Conservation (phyloP, 1,140 invertebrate genomes). For the Venturia canescens region DNA sequence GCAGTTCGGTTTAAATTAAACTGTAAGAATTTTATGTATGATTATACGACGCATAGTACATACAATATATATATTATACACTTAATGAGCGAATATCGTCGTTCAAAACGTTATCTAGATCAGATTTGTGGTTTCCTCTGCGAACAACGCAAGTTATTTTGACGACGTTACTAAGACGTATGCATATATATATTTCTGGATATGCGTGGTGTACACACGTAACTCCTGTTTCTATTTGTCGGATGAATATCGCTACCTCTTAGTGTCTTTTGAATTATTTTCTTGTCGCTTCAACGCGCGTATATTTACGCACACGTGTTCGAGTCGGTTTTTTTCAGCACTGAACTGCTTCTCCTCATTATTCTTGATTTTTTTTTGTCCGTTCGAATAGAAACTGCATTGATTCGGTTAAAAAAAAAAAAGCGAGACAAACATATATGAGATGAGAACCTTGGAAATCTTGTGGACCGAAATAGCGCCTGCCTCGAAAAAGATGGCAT, state of each 20-base stretch:
- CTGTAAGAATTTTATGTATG: constrained; percentile 8
- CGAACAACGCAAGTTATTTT: not conserved
- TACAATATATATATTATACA: not conserved
- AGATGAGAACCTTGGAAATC: too few relatives aligned
- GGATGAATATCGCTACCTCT: not conserved
- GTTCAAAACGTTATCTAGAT: constrained; percentile 4
- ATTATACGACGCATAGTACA: constrained; percentile 13
- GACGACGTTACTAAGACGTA: constrained; percentile 4
- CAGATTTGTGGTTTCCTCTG: not conserved
- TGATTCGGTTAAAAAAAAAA: too few relatives aligned
- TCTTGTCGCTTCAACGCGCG: too few relatives aligned
- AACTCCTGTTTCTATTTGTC: constrained; percentile 26
- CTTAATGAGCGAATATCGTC: constrained; percentile 6
- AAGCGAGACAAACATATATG: too few relatives aligned
- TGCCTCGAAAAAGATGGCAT: not conserved
- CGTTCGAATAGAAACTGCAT: too few relatives aligned
- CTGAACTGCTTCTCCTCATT: too few relatives aligned
- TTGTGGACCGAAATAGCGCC: too few relatives aligned
- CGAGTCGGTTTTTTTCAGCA: too few relatives aligned
- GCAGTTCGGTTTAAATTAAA: constrained; percentile 3
- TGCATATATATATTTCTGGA: constrained; percentile 26
- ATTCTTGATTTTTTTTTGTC: too few relatives aligned
- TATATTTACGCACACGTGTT: too few relatives aligned
- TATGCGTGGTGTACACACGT: constrained; percentile 34
- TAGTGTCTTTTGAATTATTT: constrained; percentile 14